Base-by-base conservation (phyloP, 2,113 vertebrate genomes). In the Egretta garzetta region DNA sequence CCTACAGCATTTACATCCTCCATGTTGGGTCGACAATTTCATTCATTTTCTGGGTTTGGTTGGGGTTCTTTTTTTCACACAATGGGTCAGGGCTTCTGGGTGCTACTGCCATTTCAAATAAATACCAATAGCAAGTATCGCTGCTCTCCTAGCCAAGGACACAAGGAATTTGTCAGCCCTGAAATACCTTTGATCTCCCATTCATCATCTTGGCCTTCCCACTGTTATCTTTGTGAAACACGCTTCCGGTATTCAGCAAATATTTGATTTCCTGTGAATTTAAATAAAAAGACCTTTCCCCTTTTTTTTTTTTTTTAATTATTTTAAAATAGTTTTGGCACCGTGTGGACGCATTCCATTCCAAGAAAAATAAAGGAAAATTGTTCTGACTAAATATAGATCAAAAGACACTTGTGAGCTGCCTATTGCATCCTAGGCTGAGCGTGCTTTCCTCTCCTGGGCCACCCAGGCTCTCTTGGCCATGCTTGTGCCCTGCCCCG, bases 211-310 rank as follows among this genome's bases (percentile, higher is more conserved):
- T 1, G 3, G 63, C 43, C 94, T 97, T 96, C 96, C 83, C 49
- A 1, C 12, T 22, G 2, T 98, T 97, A 98, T 98, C 97, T 96
- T 27, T 70, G 81, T 66, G 62, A 90, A 95, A 83, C 95, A 97
- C 8, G 41, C 95, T 98, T 98, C 97, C 97, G 92, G 88, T 43
- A 37, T 53, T 70, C 93, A 62, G 94, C 96, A 97, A 89, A 95
- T 93, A 93, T 89, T 97, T 96, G 72, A 96, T 97, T 98, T 98
- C 97, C 96, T 97, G 94, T 81, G 85, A 90, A 95, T 95, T 75
- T 79, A 91, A 92, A 96, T 97, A 37, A 96, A 96, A 97, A 95
- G 80, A 33, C 41, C 10, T 70, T 95, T 52, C 13, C 43, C 79
- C 53, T 27, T 32, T 66, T 21, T 83, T 39, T 35, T 41, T 72